phyloP scores from a whole-genome alignment of 2,113 vertebrate species.

The Eubucco bourcierii region DNA sequence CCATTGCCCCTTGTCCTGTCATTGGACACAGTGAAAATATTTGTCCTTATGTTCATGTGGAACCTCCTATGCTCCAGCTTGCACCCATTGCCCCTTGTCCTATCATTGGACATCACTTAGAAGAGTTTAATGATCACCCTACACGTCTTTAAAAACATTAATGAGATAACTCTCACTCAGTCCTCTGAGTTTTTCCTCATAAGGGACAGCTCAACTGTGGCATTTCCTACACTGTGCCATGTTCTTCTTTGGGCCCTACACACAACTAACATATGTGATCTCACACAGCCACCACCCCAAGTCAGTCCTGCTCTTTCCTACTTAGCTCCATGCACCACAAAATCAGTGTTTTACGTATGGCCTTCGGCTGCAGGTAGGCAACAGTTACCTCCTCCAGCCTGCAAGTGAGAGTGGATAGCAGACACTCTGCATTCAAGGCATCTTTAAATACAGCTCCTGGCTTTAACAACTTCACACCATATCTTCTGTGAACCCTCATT shows the following conservation, averaged over 20 bases:
- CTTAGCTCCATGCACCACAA: neutral
- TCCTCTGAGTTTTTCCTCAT: too few species aligned
- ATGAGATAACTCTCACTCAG: too few species aligned
- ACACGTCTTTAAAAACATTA: too few species aligned
- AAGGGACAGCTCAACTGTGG: neutral
- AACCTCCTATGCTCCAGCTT: too few species aligned
- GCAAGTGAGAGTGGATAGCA: neutral
- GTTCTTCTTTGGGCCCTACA: neutral
- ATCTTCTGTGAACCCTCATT: conserved; percentile 15
- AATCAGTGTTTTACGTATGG: neutral
- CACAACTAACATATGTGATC: neutral
- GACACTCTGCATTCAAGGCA: neutral
- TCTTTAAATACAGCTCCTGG: neutral
- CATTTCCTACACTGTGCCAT: neutral
- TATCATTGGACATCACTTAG: too few species aligned
- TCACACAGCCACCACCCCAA: neutral
- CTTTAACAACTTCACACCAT: conserved; percentile 20
- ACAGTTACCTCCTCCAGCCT: neutral
- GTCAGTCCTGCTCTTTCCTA: neutral
- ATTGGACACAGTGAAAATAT: too few species aligned
- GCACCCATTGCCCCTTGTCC: too few species aligned
- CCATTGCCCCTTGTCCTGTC: too few species aligned
- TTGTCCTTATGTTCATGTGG: too few species aligned
- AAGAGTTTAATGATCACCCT: too few species aligned
- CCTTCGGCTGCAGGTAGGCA: neutral